phyloP scores from a whole-genome alignment of 2,797 vertebrate species.

The Cephalopachus bancanus region DNA sequence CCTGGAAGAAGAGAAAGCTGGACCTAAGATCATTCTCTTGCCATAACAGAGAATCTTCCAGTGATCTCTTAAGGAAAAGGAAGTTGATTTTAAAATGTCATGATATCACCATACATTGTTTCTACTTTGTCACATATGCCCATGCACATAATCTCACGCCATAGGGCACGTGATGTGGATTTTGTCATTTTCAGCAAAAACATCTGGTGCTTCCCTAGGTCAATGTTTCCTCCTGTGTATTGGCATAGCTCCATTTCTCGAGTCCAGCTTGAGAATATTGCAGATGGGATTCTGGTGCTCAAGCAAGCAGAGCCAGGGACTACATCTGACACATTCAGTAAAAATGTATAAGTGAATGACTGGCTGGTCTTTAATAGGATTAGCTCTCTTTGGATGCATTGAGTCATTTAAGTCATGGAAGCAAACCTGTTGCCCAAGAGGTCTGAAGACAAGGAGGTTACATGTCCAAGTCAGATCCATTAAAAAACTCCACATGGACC shows the following conservation, averaged over 20 bases:
- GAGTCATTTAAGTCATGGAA: background rate
- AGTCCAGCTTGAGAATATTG: background rate
- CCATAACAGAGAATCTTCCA: background rate
- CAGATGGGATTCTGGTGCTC: background rate
- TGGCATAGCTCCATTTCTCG: background rate
- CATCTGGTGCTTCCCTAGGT: background rate
- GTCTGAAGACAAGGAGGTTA: background rate
- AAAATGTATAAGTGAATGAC: background rate
- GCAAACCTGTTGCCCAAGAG: background rate
- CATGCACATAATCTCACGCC: background rate
- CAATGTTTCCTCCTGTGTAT: background rate
- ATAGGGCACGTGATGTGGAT: background rate
- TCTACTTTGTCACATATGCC: background rate
- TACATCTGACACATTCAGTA: background rate
- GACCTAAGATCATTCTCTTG: background rate
- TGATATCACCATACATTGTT: background rate
- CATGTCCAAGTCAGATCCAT: background rate
- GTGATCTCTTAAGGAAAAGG: background rate
- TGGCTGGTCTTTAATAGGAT: background rate
- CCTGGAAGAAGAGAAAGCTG: background rate
- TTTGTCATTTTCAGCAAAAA: background rate
- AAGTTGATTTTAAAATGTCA: background rate
- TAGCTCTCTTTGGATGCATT: background rate
- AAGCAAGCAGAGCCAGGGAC: background rate
- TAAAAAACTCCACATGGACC: background rate